Base-by-base conservation (phyloP, 2,797 vertebrate genomes). In the Odontamblyopus rebecca region DNA sequence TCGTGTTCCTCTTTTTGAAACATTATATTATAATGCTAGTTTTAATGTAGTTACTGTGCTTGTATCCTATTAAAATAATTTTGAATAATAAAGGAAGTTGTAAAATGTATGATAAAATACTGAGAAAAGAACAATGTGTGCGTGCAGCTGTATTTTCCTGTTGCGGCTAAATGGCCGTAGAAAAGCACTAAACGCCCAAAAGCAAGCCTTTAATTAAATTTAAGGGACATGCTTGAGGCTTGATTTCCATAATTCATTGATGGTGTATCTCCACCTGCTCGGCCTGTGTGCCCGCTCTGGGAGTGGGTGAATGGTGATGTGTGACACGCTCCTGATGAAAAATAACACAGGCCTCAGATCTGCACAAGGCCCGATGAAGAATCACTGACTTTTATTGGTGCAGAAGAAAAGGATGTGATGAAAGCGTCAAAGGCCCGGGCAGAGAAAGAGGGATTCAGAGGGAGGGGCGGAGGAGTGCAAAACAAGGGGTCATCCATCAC, bases 401-500 rank as follows among this genome's bases (percentile, higher is more conserved):
- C 85, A 19, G 32, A 86, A 93, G 90, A 94, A 94, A 94, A 92
- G 92, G 91, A 93, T 82, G 91, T 54, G 80, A 86, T 93, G 90
- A 95, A 95, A 93, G 93, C 88, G 91, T 91, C 90, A 93, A 93
- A 92, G 86, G 89, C 84, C 89, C 88, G 82, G 87, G 75, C 83
- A 92, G 92, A 94, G 93, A 94, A 92, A 90, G 91, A 91, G 79
- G 91, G 93, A 94, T 93, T 94, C 91, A 88, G 92, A 94, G 93
- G 94, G 93, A 93, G 93, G 92, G 92, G 90, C 93, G 68, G 90
- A 93, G 92, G 93, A 94, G 94, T 94, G 92, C 88, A 93, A 92
- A 93, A 94, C 94, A 95, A 94, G 94, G 90, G 91, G 92, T 93
- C 93, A 94, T 95, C 94, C 94, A 95, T 95, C 94, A 94, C 93